A percentile compares a stretch with the other conserved stretches of the same genome.
phyloP scores from a whole-genome alignment of 2,888 invertebrate genomes.

The Dexiosoma caninum region DNA sequence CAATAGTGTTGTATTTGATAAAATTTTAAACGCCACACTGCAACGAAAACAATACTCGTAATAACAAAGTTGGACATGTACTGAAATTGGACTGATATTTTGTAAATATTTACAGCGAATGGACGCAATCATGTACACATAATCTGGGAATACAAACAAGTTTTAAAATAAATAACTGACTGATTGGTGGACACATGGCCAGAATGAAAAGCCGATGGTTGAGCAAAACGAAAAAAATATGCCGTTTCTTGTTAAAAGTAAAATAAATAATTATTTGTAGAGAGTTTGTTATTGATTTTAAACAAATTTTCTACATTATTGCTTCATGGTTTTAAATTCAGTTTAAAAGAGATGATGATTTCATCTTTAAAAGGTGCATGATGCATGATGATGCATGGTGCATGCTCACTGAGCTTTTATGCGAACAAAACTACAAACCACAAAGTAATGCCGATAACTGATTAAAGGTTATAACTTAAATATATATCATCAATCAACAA shows the following conservation, averaged over 20 bases:
- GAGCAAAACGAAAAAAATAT: conserved; percentile 24
- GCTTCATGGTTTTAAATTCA: neutral
- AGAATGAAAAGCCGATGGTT: neutral
- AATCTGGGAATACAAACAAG: conserved; percentile 34
- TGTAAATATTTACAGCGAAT: conserved; percentile 6
- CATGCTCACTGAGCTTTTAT: neutral
- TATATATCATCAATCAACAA: conserved; percentile 44
- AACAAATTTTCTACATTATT: conserved; percentile 27
- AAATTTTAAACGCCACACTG: conserved; percentile 28
- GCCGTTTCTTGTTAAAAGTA: conserved; percentile 47
- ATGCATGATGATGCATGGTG: neutral
- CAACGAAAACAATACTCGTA: neutral
- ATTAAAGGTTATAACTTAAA: conserved; percentile 40
- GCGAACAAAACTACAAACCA: conserved; percentile 11
- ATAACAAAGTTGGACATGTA: neutral
- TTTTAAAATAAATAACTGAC: conserved; percentile 8
- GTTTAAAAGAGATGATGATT: too few relatives aligned
- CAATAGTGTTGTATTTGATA: conserved; percentile 37
- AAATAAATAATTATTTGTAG: conserved; percentile 37
- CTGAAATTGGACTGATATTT: conserved; percentile 2
- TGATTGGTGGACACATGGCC: neutral
- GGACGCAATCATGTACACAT: neutral
- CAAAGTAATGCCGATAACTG: conserved; percentile 48
- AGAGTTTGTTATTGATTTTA: conserved; percentile 51
- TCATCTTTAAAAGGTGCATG: neutral